Evolutionary conservation across 1,140 invertebrate genomes (phyloP).

Genomic region (Eriocheir sinensis): DNA sequence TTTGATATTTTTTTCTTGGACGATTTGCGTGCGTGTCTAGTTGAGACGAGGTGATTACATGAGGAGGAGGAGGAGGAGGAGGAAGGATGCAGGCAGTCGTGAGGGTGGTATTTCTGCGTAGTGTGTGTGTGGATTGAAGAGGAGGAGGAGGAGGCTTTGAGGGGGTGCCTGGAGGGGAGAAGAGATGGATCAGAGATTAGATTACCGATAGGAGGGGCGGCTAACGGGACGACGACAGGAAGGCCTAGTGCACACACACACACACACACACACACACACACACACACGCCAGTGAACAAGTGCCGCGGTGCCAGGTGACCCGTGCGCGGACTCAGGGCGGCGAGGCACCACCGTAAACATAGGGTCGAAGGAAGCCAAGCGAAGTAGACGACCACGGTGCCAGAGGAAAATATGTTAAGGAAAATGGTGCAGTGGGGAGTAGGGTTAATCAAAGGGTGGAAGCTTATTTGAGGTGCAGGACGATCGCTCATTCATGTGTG

Average conservation of each 20-base stretch:
- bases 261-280: constrained; percentile 33
- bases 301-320: too few species aligned
- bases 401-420: too few species aligned
- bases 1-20: background rate
- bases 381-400: too few species aligned
- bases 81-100: background rate
- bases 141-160: background rate
- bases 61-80: background rate
- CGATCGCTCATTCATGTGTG: too few species aligned
- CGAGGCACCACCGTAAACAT: too few species aligned
- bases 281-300: background rate
- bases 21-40: background rate
- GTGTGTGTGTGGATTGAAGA: background rate
- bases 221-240: background rate
- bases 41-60: background rate
- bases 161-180: background rate
- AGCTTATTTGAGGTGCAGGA: too few species aligned
- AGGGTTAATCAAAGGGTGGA: too few species aligned
- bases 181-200: constrained; percentile 23
- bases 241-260: constrained; percentile 15
- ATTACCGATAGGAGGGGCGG: background rate
- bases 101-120: background rate
- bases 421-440: too few species aligned
- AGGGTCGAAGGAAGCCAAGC: too few species aligned
- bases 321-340: too few species aligned